These are phyloP conservation scores for Mellilla xanthometata DNA, from an alignment of 2,888 invertebrate genomes.

Conservation along the genomic window DNA sequence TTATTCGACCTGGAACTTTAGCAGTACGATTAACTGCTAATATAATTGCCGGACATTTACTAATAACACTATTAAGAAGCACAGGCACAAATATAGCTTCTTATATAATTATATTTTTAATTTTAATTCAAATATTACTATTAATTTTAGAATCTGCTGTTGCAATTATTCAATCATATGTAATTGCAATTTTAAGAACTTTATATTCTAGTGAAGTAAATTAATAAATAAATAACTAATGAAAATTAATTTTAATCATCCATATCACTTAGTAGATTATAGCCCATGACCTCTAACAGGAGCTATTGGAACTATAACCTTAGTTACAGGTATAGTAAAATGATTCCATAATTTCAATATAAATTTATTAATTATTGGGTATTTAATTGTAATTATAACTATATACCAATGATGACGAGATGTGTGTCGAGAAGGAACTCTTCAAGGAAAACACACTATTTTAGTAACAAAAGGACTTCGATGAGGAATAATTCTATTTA, in stretches of 20 bases:
- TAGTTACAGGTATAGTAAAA: conserved; percentile 82
- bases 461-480: conserved; percentile 83
- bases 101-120: conserved; percentile 56
- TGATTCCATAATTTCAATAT: conserved; percentile 83
- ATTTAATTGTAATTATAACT: conserved; percentile 69
- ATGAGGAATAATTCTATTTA: conserved; percentile 88
- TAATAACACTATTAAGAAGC: conserved; percentile 83
- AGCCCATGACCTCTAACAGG: conserved; percentile 86
- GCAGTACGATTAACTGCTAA: conserved; percentile 88
- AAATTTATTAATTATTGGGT: conserved; percentile 77
- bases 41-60: conserved; percentile 88
- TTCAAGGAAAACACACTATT: conserved; percentile 85
- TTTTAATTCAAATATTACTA: conserved; percentile 74
- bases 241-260: conserved; percentile 80
- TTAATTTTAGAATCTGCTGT: conserved; percentile 83
- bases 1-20: conserved; percentile 87
- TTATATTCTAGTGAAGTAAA: conserved; percentile 86
- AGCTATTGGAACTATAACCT: conserved; percentile 81
- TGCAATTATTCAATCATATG: conserved; percentile 86
- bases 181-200: conserved; percentile 85
- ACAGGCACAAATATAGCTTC: conserved; percentile 46
- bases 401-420: conserved; percentile 88
- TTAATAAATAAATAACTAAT: conserved; percentile 64
- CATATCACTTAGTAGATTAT: conserved; percentile 85
- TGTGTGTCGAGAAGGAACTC: conserved; percentile 85